Evolutionary conservation across 2,888 invertebrate species (phyloP).

Genomic region (Melinaea menophilus): DNA sequence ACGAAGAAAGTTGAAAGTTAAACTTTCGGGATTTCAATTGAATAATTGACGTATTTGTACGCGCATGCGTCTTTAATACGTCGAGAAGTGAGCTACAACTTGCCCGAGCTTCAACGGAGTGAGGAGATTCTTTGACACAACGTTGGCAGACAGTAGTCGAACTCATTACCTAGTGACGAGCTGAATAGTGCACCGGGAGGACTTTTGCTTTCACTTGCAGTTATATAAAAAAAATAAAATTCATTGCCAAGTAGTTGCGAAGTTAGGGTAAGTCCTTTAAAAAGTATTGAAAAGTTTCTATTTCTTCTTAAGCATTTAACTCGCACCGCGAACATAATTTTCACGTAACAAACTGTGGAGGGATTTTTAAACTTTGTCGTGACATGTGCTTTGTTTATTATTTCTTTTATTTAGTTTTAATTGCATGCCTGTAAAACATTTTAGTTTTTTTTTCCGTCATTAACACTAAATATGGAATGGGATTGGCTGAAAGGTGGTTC

Average conservation of each 20-base stretch:
- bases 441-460: slow-evolving; percentile 47
- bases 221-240: slow-evolving; percentile 6
- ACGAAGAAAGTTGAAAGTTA: slow-evolving; percentile 4
- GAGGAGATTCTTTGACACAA: slow-evolving; percentile 28
- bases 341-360: slow-evolving; percentile 26
- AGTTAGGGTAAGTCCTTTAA: slow-evolving; percentile 19
- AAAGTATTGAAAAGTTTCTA: slow-evolving; percentile 8
- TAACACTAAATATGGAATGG: slow-evolving; percentile 77
- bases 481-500: slow-evolving; percentile 79
- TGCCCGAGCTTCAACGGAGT: slow-evolving; percentile 22
- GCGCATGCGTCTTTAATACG: slow-evolving; percentile 58
- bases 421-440: slow-evolving; percentile 37
- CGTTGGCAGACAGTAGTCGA: slow-evolving; percentile 24
- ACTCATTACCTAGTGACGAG: slow-evolving; percentile 19
- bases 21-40: slow-evolving; percentile 50
- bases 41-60: slow-evolving; percentile 53
- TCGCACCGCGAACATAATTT: slow-evolving; percentile 18
- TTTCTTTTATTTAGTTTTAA: slow-evolving; percentile 19
- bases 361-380: slow-evolving; percentile 27
- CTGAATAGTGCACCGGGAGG: slow-evolving; percentile 14
- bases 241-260: slow-evolving; percentile 8
- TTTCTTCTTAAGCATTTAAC: slow-evolving; percentile 12
- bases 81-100: slow-evolving; percentile 53
- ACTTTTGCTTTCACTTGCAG: background rate
- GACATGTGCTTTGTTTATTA: slow-evolving; percentile 16